Base-by-base conservation (phyloP, 2,888 invertebrate species). In the Temnothorax rugatulus region DNA sequence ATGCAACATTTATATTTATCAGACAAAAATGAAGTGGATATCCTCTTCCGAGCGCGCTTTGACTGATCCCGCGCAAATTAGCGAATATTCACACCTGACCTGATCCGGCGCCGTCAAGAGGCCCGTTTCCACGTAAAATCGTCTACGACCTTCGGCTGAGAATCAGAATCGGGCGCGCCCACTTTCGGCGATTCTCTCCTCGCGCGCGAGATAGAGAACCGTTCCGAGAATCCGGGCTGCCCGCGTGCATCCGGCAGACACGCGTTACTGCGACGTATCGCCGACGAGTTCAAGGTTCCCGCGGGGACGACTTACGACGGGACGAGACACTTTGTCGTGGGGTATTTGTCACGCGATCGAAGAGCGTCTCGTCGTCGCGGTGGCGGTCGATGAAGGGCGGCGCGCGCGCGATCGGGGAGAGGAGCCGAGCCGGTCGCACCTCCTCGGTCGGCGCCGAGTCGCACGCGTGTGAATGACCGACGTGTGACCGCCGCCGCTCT, bases 401-500 rank as follows among this genome's bases (percentile, higher is more conserved):
- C 59, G 76, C 18, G 44, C 21, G 44, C 41, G 47, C 75, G 59
- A 47, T 44, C 69, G 57, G 34, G 18, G 59, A 71, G 79, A 52
- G 21, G 25, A 34, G 63, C 34, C 29, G 29, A 34, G 29, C 34
- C 18, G 54, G 25, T 38, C n/a, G 73, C 69, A 79, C 29, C 69
- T 77, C 25, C 11, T 59, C 69, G 69, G 25, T 71, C 59, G 59
- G n/a, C 59, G 79, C 59, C 71, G 71, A 86, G 81, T 85, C 85
- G 84, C 87, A 81, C 84, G 84, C 85, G 91, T 92, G 93, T 91
- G 92, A 93, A 93, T 92, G 91, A 92, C 90, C 93, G 91, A 93
- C 92, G 92, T 92, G 92, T 87, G 92, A 93, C 89, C 88, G 87
- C 83, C 82, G 89, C 86, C 54, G 77, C 15, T 71, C 71, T 18